These are phyloP conservation scores for Muntiacus muntjak DNA, from an alignment of 2,113 vertebrate species.

Conservation along the genomic window DNA sequence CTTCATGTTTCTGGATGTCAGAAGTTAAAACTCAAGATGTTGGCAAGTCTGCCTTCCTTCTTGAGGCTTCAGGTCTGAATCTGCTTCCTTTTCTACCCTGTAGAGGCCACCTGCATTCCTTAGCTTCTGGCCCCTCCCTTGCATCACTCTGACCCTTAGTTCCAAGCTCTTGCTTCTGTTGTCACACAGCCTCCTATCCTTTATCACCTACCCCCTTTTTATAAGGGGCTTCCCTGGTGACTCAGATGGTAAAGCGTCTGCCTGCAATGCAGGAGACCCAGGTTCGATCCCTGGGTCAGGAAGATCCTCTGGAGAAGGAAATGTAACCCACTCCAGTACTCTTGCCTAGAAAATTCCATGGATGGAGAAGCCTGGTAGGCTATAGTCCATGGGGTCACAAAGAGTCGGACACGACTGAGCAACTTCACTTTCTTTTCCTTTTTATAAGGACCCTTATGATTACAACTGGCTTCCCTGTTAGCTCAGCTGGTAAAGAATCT, in stretches of 20 bases:
- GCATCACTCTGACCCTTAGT: background rate
- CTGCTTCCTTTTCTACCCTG: background rate
- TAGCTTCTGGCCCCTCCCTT: background rate
- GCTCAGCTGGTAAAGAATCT: background rate
- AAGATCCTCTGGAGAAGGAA: background rate
- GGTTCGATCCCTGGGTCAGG: fast-evolving
- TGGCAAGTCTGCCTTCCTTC: background rate
- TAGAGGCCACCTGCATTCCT: background rate
- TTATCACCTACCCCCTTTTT: background rate
- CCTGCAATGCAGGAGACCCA: background rate
- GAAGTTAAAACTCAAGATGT: background rate
- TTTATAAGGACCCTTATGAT: background rate
- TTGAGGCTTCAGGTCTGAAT: background rate
- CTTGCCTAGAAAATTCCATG: background rate
- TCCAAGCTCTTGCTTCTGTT: background rate
- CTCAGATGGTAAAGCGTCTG: background rate
- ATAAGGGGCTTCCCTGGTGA: background rate
- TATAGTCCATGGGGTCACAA: background rate
- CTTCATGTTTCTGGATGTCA: background rate
- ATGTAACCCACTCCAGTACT: background rate
- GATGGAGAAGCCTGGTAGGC: background rate
- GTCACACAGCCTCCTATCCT: background rate
- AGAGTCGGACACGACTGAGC: background rate
- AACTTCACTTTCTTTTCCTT: background rate
- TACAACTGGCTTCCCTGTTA: background rate